These are phyloP conservation scores for Mastomys coucha DNA, from an alignment of 2,113 vertebrate species.

Conservation along the genomic window DNA sequence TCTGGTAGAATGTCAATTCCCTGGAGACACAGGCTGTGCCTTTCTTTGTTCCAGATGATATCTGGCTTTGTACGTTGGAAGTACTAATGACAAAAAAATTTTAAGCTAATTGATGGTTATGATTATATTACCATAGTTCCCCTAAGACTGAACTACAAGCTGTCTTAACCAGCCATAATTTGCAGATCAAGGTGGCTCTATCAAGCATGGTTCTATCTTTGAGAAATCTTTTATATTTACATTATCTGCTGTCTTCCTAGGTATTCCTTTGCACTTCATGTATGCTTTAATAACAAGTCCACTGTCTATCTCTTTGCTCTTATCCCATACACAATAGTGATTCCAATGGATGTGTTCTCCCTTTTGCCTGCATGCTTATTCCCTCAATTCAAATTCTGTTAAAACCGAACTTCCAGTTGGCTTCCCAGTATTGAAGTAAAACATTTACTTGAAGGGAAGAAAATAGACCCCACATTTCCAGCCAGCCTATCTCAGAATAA, in stretches of 20 bases:
- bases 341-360: not conserved
- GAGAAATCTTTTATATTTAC: slow-evolving; percentile 14
- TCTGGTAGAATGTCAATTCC: slow-evolving; percentile 62
- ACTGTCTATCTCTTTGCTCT: not conserved
- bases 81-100: slow-evolving; percentile 42
- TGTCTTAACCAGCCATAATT: slow-evolving; percentile 61
- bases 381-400: not conserved
- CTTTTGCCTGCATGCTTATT: not conserved
- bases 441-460: not conserved
- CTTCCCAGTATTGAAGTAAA: not conserved
- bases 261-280: slow-evolving; percentile 58
- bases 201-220: slow-evolving; percentile 37
- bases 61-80: slow-evolving; percentile 34
- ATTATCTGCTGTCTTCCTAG: not conserved
- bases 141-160: slow-evolving; percentile 38
- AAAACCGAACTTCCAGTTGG: slow-evolving; percentile 4
- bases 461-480: not conserved
- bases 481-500: not conserved
- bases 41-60: slow-evolving; percentile 55
- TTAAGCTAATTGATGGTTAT: slow-evolving; percentile 65
- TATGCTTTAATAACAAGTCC: slow-evolving; percentile 15
- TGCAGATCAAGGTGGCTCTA: slow-evolving; percentile 52
- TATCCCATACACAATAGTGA: not conserved
- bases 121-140: slow-evolving; percentile 20
- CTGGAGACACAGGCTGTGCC: not conserved